phyloP scores from a whole-genome alignment of 2,797 vertebrate genomes.

The Pempheris klunzingeri region DNA sequence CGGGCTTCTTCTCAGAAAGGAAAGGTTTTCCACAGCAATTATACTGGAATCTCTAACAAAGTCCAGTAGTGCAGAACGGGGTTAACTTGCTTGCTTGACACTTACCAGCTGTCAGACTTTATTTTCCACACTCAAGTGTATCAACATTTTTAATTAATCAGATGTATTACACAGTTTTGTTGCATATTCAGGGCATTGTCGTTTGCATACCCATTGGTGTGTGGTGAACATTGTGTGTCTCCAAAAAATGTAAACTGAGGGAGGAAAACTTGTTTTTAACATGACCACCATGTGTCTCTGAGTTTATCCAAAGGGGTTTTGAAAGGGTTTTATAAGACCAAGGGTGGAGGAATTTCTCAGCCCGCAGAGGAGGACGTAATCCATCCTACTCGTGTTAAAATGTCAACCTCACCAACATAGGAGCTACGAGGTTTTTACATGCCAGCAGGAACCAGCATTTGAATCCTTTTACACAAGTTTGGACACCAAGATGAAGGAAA shows the following conservation, averaged over 20 bases:
- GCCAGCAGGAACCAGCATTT: constrained; percentile 22
- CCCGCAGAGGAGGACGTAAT: constrained; percentile 42
- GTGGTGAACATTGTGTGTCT: constrained; percentile 5
- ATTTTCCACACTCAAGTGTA: constrained; percentile 20
- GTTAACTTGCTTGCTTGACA: constrained; percentile 48
- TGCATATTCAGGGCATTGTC: constrained; percentile 1
- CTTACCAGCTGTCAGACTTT: constrained; percentile 43
- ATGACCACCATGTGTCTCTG: constrained; percentile 13
- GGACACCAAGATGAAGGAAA: constrained; percentile 21
- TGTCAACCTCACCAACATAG: constrained; percentile 23
- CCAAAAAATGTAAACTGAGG: neutral
- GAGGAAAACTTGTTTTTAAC: constrained; percentile 18
- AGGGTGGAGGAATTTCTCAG: constrained; percentile 43
- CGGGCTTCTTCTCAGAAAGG: constrained; percentile 41
- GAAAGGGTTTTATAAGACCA: constrained; percentile 45
- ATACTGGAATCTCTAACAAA: constrained; percentile 67
- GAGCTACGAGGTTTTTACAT: neutral
- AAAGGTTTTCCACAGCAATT: constrained; percentile 65
- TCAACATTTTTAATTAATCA: constrained; percentile 9
- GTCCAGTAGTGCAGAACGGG: constrained; percentile 55
- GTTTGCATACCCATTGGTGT: neutral
- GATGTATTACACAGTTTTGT: neutral
- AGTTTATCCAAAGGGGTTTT: constrained; percentile 43
- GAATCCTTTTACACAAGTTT: constrained; percentile 13
- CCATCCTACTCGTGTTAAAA: constrained; percentile 47